A percentile compares a stretch with the other conserved stretches of the same genome.
phyloP scores from a whole-genome alignment of 2,797 vertebrate species.

The Atherinosoma microstoma region DNA sequence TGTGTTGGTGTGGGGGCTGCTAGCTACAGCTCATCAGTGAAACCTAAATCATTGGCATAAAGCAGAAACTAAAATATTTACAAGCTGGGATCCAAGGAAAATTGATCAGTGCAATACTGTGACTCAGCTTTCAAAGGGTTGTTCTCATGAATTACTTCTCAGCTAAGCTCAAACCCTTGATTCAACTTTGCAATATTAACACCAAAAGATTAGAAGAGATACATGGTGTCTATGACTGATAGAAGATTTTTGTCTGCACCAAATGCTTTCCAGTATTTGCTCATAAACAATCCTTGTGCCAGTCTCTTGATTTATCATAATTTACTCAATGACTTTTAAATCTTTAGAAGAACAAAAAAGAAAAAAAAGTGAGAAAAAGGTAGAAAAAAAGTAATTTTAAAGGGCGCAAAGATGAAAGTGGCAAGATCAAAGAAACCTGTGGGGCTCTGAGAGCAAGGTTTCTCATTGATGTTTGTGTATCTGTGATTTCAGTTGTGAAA shows the following conservation, averaged over 20 bases:
- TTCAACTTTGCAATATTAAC: not conserved
- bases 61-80: not conserved
- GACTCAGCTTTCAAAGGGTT: constrained; percentile 36
- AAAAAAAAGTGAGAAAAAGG: constrained; percentile 20
- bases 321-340: constrained; percentile 25
- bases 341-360: constrained; percentile 33
- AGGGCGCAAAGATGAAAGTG: constrained; percentile 57
- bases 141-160: constrained; percentile 17
- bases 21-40: constrained; percentile 33
- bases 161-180: not conserved
- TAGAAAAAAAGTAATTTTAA: constrained; percentile 25
- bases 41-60: constrained; percentile 10
- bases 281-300: not conserved
- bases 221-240: not conserved
- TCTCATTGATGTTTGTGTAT: constrained; percentile 5
- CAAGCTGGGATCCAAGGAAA: constrained; percentile 30
- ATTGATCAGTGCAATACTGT: constrained; percentile 52
- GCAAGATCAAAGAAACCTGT: constrained; percentile 49
- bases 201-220: constrained; percentile 9
- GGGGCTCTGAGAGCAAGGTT: constrained; percentile 24
- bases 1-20: constrained; percentile 28
- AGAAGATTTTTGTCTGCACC: not conserved
- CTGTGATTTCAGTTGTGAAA: constrained; percentile 18
- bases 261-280: not conserved
- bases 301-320: constrained; percentile 3